Base-by-base conservation (phyloP, 2,113 vertebrate genomes). In the Pangasianodon hypophthalmus region DNA sequence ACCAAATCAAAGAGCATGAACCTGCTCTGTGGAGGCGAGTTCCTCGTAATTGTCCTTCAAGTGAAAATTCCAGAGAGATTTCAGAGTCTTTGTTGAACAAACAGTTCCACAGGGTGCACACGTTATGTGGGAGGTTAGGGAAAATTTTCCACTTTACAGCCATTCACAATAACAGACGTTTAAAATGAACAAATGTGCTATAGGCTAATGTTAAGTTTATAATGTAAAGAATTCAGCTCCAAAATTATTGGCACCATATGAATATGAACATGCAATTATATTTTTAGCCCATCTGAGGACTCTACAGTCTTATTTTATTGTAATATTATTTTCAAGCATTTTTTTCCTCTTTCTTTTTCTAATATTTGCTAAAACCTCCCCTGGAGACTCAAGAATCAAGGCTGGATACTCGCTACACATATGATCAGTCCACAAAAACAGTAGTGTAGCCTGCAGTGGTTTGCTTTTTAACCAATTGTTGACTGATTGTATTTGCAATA, bases 61-160 rank as follows among this genome's bases (percentile, higher is more conserved):
- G 46, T 14, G 24, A 29, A 77, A 80, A 80, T 80, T 80, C 77
- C 77, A 80, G 46, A 46, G 73, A 71, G 69, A 71, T 71, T 71
- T 19, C 69, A 26, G 73, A 50, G 26, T 50, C 46, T 80, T 50
- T 50, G 26, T 50, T 29, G 77, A 80, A 46, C 24, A 80, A 80
- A 29, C 77, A 50, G 13, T 6, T 50, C 46, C 26, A 80, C 13
- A 4, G 24, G 77, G 46, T 29, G 46, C 21, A n/a, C 4, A 50
- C 4, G 11, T 29, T 79, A 26, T 50, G 75, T 48, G 75, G 44
- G 46, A 80, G 26, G 29, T 80, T 7, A 50, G 1, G 77, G 4
- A 80, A 80, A n/a, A 29, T 10, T 48, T 75, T 44, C 73, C 73
- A 77, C 24, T 79, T n/a, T n/a, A 29, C n/a, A 80, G 24, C 46